Evolutionary conservation across 2,797 vertebrate species (phyloP).

Genomic region (Eulemur coronatus): DNA sequence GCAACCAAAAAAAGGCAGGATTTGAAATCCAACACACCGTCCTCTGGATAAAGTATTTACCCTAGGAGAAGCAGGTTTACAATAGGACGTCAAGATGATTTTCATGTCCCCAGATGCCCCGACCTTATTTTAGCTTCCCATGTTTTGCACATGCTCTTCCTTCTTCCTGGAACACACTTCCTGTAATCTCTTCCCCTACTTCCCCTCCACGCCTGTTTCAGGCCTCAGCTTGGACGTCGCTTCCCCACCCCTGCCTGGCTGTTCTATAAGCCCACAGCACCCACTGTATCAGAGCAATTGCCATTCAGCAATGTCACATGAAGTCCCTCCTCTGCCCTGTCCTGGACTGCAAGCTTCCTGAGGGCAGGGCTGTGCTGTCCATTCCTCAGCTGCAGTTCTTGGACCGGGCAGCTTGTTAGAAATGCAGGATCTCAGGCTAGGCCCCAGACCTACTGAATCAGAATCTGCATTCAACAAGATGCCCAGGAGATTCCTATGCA

Average conservation of each 20-base stretch:
- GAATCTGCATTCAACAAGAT: not conserved
- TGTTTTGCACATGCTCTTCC: not conserved
- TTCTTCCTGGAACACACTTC: not conserved
- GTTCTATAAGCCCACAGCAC: not conserved
- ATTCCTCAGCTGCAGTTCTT: not conserved
- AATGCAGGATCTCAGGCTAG: not conserved
- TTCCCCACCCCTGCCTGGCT: not conserved
- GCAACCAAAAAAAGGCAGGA: not conserved
- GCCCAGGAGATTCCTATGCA: not conserved
- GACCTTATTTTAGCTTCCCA: not conserved
- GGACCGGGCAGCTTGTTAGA: not conserved
- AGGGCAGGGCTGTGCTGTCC: not conserved
- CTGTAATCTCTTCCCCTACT: not conserved
- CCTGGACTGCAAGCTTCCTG: not conserved
- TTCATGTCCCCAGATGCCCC: not conserved
- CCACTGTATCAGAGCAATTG: accelerated
- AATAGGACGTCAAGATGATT: not conserved
- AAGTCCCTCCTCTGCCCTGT: not conserved
- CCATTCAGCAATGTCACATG: not conserved
- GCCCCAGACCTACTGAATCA: not conserved
- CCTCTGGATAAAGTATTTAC: not conserved
- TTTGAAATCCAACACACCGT: not conserved
- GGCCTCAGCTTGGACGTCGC: not conserved
- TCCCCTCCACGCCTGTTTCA: not conserved
- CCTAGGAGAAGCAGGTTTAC: not conserved